Conservation (phyloP, 2,113 vertebrate genomes). For the Trogon melanurus region DNA sequence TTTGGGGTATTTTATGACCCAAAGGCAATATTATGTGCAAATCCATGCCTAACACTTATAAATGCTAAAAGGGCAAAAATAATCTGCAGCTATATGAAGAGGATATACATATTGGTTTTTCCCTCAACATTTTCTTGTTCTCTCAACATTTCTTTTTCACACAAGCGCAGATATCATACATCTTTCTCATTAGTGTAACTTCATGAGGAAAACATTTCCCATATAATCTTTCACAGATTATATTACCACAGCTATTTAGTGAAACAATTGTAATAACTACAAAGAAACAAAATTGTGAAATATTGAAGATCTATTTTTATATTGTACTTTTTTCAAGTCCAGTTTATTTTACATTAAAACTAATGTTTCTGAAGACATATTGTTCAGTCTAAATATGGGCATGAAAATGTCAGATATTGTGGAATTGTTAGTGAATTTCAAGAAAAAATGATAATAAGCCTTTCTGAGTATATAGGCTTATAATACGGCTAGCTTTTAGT, state of each 20-base stretch:
- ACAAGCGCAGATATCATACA: neutral
- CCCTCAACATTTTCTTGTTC: neutral
- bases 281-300: neutral
- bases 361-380: neutral
- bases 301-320: neutral
- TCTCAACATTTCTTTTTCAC: neutral
- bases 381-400: neutral
- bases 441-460: neutral
- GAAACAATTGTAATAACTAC: neutral
- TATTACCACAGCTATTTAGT: neutral
- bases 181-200: neutral
- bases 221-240: neutral
- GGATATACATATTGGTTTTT: neutral
- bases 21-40: neutral
- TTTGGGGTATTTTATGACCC: neutral
- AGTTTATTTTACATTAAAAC: neutral
- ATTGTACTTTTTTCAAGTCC: accelerated
- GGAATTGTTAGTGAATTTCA: neutral
- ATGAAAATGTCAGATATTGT: neutral
- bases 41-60: neutral
- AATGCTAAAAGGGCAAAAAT: neutral
- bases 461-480: neutral
- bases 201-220: neutral
- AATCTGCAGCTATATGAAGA: neutral
- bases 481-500: neutral